Percentiles rank a stretch among this genome's conserved stretches.
Evolutionary conservation across 2,113 vertebrate genomes (phyloP).

Genomic region (Eudyptes chrysolophus): DNA sequence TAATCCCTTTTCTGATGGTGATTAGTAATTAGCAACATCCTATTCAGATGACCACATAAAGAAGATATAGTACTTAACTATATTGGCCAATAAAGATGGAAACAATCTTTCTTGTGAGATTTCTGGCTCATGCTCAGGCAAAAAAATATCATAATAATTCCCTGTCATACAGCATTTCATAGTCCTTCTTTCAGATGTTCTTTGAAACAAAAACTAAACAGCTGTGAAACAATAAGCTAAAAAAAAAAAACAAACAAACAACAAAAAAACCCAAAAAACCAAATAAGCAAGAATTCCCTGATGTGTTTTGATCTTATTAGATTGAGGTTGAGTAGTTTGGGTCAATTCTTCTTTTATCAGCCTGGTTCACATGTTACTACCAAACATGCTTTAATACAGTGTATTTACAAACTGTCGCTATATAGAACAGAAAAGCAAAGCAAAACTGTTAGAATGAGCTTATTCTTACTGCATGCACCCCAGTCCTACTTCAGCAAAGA

Average conservation of each 20-base stretch:
- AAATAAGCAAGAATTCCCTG: not conserved
- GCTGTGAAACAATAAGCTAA: not conserved
- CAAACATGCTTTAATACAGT: not conserved
- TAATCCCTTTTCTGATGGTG: not conserved
- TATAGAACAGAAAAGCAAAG: not conserved
- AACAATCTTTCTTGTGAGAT: not conserved
- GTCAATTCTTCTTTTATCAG: not conserved
- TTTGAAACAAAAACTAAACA: not conserved
- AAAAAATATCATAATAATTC: not conserved
- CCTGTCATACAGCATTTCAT: not conserved
- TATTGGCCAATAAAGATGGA: not conserved
- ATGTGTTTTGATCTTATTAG: not conserved
- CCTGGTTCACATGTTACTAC: not conserved
- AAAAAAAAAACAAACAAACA: not conserved
- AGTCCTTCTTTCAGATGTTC: not conserved
- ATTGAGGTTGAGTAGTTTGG: not conserved
- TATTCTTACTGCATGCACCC: slow-evolving; percentile 2
- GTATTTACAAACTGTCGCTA: not conserved
- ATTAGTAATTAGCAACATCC: not conserved
- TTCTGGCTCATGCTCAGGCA: not conserved
- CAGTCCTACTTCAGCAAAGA: slow-evolving; percentile 14
- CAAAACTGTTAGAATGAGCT: slow-evolving; percentile 10
- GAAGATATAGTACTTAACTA: not conserved
- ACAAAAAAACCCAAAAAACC: no score
- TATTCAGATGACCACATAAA: not conserved